phyloP scores from a whole-genome alignment of 2,113 vertebrate genomes.

The Xyrauchen texanus region DNA sequence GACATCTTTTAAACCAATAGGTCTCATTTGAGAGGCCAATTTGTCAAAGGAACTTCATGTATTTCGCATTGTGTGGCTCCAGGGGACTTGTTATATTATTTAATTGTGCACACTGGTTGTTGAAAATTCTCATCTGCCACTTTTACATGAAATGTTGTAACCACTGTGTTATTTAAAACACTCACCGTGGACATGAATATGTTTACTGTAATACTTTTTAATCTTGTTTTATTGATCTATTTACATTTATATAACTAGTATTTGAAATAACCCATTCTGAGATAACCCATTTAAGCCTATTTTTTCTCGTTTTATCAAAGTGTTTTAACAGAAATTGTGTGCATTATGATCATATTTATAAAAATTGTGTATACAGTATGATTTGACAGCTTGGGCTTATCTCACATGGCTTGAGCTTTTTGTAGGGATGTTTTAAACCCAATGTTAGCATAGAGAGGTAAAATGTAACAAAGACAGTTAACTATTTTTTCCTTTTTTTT shows the following conservation, averaged over 20 bases:
- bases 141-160: background rate
- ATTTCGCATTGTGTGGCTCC: background rate
- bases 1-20: background rate
- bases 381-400: conserved; percentile 4
- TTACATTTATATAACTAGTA: background rate
- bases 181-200: background rate
- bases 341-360: background rate
- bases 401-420: conserved; percentile 18
- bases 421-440: conserved; percentile 16
- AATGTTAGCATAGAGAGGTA: conserved; percentile 3
- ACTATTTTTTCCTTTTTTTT: background rate
- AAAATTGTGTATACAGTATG: background rate
- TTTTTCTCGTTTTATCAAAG: too few species aligned
- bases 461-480: conserved; percentile 1
- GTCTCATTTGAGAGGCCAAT: background rate
- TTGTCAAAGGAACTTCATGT: background rate
- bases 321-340: background rate
- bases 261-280: background rate
- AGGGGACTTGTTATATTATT: too few species aligned
- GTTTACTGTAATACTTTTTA: background rate
- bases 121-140: background rate
- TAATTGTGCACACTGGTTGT: too few species aligned
- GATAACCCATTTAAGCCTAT: too few species aligned
- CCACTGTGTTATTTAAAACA: background rate
- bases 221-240: background rate